Base-by-base conservation (phyloP, 30 jellyfish, hydroid and myxozoan genomes). In the Aurelia aurita region DNA sequence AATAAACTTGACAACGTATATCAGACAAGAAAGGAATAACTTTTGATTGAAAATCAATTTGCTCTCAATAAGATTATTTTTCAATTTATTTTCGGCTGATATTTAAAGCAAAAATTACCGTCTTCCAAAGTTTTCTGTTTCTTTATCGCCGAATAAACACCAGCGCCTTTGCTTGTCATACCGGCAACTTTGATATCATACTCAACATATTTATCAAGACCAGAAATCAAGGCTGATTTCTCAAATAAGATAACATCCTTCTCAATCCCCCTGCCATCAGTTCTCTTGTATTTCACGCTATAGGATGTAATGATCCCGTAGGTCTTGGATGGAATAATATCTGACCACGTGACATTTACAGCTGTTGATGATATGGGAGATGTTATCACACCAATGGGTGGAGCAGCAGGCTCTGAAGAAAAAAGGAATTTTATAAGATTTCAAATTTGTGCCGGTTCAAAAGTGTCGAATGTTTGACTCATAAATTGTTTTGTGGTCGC, bases 141-240 rank as follows among this genome's bases (percentile, higher is more conserved):
- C 20, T 28, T 15, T 57, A 20, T 35, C 2, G 23, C 7, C 9
- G 89, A 57, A 54, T 28, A 79, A 25, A 31, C 58, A 2, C 89
- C 89, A 46, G 51, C 59, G 18, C 89, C 89, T 79, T 79, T 79
- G 43, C 59, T 27, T 19, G 89, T 79, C 61, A 79, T 64, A 1
- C 89, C 89, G 14, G 88, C 82, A 44, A 79, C 81, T 10, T 20
- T 10, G 16, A 79, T 61, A 25, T 67, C 90, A 67, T 80, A 80
- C 51, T 65, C 90, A 8, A 64, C 75, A 25, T 46, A 60, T 29
- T 70, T 77, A 2, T 43, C 84, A 9, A 80, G 80, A 57, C 67
- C 76, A 1, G 47, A 20, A 13, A 80, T 15, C 34, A 35, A 18
- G 2, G 79, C 26, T 18, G 60, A 22, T 47, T 66, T 26, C 39